phyloP scores from a whole-genome alignment of 2,113 vertebrate genomes.

The Pomatorhinus ruficollis region DNA sequence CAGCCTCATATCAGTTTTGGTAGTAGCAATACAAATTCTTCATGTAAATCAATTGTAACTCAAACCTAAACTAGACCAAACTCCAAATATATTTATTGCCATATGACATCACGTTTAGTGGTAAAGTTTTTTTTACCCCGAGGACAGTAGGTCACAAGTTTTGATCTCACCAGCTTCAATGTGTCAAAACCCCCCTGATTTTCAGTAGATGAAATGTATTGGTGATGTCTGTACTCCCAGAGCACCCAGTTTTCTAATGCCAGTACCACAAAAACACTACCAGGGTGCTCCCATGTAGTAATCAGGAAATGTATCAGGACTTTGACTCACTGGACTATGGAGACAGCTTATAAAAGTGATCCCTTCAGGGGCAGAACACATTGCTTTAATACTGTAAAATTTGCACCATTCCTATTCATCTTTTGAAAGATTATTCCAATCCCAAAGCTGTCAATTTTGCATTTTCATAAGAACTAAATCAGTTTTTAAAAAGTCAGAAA shows the following conservation, averaged over 20 bases:
- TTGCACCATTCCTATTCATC: neutral
- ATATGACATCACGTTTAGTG: neutral
- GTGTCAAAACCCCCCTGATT: neutral
- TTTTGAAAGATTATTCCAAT: slow-evolving; percentile 1
- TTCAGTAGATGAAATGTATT: neutral
- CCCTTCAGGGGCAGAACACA: neutral
- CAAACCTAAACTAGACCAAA: neutral
- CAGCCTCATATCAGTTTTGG: neutral
- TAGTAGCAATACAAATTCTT: neutral
- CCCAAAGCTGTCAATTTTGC: neutral
- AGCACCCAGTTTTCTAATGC: neutral
- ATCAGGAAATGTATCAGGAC: neutral
- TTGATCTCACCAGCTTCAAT: neutral
- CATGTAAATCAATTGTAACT: neutral
- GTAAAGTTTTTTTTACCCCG: neutral
- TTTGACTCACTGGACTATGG: neutral
- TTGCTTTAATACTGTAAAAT: neutral
- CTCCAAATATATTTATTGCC: neutral
- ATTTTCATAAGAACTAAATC: slow-evolving; percentile 61
- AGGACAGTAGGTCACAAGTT: neutral
- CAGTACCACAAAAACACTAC: neutral
- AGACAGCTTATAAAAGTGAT: neutral
- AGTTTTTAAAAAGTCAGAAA: slow-evolving; percentile 68
- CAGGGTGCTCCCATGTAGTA: neutral
- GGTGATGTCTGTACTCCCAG: neutral